Conservation (phyloP, 2,888 invertebrate species). For the Dicyrtomina minuta region DNA sequence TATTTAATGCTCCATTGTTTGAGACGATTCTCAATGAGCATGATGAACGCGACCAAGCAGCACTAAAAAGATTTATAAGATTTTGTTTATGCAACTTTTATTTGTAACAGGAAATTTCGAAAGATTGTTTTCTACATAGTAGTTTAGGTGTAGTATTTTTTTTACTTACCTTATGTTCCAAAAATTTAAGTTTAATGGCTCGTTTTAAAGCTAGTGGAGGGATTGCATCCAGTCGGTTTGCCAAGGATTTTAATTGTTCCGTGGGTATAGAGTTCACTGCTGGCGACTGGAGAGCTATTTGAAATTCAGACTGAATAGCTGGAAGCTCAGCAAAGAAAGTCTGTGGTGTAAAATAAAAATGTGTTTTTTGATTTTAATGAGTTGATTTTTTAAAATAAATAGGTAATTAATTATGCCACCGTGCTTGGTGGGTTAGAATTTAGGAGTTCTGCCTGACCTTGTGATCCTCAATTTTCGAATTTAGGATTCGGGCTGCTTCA, state of each 20-base stretch:
- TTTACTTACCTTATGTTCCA: constrained; percentile 75
- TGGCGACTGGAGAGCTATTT: constrained; percentile 69
- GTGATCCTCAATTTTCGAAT: constrained; percentile 84
- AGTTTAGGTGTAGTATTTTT: neutral
- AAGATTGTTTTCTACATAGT: neutral
- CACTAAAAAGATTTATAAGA: constrained; percentile 64
- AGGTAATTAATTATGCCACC: constrained; percentile 14
- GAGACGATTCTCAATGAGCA: constrained; percentile 84
- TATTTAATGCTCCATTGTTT: constrained; percentile 88
- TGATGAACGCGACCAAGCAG: constrained; percentile 87
- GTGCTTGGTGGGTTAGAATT: neutral
- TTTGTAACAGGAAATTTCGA: neutral
- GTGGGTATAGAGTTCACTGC: constrained; percentile 71
- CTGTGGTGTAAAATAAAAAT: constrained; percentile 56
- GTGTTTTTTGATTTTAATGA: too few species aligned
- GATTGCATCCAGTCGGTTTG: constrained; percentile 72
- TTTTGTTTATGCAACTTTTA: too few species aligned
- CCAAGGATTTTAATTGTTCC: constrained; percentile 80
- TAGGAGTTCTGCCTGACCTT: constrained; percentile 61
- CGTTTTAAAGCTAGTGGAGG: constrained; percentile 77
- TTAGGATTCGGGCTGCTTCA: constrained; percentile 82
- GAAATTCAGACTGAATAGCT: constrained; percentile 73
- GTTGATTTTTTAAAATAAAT: too few species aligned
- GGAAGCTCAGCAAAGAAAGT: constrained; percentile 84
- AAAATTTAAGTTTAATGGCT: constrained; percentile 80